Conservation (phyloP, 2,888 invertebrate genomes). For the Arge pagana region DNA sequence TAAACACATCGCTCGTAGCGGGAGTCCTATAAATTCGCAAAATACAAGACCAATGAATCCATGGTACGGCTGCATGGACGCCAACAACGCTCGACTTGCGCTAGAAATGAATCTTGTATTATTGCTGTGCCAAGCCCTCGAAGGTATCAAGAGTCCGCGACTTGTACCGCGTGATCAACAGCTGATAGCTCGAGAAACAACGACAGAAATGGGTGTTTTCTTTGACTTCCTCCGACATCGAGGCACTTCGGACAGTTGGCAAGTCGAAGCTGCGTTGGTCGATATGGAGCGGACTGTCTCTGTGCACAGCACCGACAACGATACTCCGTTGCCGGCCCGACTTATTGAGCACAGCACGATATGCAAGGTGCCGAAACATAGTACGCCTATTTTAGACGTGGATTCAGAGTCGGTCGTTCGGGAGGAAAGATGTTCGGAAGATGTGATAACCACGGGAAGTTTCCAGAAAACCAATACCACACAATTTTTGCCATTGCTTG, state of each 20-base stretch:
- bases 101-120: slow-evolving; percentile 53
- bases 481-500: slow-evolving; percentile 50
- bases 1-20: slow-evolving; percentile 15
- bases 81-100: slow-evolving; percentile 52
- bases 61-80: slow-evolving; percentile 56
- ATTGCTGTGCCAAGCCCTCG: slow-evolving; percentile 51
- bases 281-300: slow-evolving; percentile 38
- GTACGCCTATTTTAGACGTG: background rate
- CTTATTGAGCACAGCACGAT: slow-evolving; percentile 39
- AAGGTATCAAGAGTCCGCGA: slow-evolving; percentile 51
- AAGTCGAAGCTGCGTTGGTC: slow-evolving; percentile 33
- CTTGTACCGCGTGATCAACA: slow-evolving; percentile 52
- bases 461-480: slow-evolving; percentile 35
- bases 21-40: slow-evolving; percentile 20
- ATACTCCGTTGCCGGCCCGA: slow-evolving; percentile 41
- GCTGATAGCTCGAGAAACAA: slow-evolving; percentile 53
- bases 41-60: slow-evolving; percentile 38
- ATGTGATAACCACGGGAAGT: slow-evolving; percentile 47
- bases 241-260: slow-evolving; percentile 42
- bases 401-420: slow-evolving; percentile 25
- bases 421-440: slow-evolving; percentile 29
- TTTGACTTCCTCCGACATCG: slow-evolving; percentile 54
- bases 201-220: slow-evolving; percentile 53
- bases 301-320: slow-evolving; percentile 38
- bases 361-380: slow-evolving; percentile 34